Evolutionary conservation across 2,113 vertebrate species (phyloP), one percentile per base, ranked within the genome.

Genomic region (Chaetodon auriga): DNA sequence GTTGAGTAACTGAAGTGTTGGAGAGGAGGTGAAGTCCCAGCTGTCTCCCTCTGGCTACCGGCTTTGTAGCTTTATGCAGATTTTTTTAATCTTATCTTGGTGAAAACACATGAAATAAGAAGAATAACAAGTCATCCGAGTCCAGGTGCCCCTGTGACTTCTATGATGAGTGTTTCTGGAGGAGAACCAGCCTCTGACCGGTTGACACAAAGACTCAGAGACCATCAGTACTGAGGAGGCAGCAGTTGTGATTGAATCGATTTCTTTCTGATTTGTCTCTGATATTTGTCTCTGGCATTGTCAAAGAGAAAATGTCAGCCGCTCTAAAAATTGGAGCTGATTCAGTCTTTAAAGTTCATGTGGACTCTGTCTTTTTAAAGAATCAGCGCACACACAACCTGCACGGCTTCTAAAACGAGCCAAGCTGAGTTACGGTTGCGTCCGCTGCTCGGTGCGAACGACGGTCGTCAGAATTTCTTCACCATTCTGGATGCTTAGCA

Each of bases 291-390:
- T 43, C 36, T 14, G 49, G 45, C 48, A 46, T 64, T 71, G 49
- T 75, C 21, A 35, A 54, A 68, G 46, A 65, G 43, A 60, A 80
- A 75, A 53, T 69, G 70, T 48, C 57, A 75, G 36, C 25, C 14
- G 64, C n/a, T 38, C 9, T 16, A 25, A 7, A 74, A 18, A 51
- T 75, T 41, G 35, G 16, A 49, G 55, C 7, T 49, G 21, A 49
- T 45, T 77, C 11, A n/a, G 41, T 35, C 23, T 70, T 68, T 30
- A 35, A 63, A 80, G 63, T 69, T 75, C 48, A 66, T n/a, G n/a
- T 46, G 14, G 41, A 45, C 16, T 25, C 36, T 80, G 46, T 49
- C 18, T 41, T 16, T 15, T 72, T 36, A 69, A 83, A 49, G 51
- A 46, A 30, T 30, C 23, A 5, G 4, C n/a, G n/a, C n/a, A n/a